Evolutionary conservation across 1,140 invertebrate genomes (phyloP).

Genomic region (Neelides sp.): DNA sequence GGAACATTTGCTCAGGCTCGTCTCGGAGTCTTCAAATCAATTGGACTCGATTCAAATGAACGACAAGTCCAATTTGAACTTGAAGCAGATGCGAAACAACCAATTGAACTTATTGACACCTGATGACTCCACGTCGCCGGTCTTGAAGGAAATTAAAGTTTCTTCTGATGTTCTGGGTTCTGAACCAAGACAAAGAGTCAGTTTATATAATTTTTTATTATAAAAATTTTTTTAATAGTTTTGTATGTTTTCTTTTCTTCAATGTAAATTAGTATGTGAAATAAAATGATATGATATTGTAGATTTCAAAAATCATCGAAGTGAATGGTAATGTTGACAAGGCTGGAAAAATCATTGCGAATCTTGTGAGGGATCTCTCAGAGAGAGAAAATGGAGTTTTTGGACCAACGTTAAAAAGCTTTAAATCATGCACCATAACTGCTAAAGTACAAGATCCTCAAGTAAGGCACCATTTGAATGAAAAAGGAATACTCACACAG

Average conservation of each 20-base stretch:
- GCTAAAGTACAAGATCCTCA: conserved; percentile 27
- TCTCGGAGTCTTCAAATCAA: conserved; percentile 28
- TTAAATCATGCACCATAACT: conserved; percentile 28
- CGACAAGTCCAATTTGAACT: conserved; percentile 11
- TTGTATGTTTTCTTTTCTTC: not conserved
- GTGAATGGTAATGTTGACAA: conserved; percentile 28
- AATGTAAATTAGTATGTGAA: not conserved
- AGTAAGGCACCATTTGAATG: no score
- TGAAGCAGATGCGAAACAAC: no score
- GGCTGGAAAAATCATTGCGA: conserved; percentile 18
- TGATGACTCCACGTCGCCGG: conserved; percentile 6
- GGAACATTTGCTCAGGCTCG: conserved; percentile 25
- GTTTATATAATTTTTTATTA: not conserved
- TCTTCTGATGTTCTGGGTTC: not conserved
- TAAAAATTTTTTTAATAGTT: not conserved
- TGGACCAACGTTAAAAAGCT: conserved; percentile 29
- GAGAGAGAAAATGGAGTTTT: conserved; percentile 27
- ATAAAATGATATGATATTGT: not conserved
- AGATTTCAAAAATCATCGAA: conserved; percentile 29
- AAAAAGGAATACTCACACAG: no score
- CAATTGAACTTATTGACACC: conserved; percentile 17
- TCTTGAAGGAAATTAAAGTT: conserved; percentile 7
- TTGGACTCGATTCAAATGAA: conserved; percentile 26
- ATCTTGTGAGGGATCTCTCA: conserved; percentile 22
- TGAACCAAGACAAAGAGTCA: conserved; percentile 18